These are phyloP conservation scores for Phalacrocorax pelagicus DNA, from an alignment of 2,113 vertebrate genomes.

Conservation along the genomic window DNA sequence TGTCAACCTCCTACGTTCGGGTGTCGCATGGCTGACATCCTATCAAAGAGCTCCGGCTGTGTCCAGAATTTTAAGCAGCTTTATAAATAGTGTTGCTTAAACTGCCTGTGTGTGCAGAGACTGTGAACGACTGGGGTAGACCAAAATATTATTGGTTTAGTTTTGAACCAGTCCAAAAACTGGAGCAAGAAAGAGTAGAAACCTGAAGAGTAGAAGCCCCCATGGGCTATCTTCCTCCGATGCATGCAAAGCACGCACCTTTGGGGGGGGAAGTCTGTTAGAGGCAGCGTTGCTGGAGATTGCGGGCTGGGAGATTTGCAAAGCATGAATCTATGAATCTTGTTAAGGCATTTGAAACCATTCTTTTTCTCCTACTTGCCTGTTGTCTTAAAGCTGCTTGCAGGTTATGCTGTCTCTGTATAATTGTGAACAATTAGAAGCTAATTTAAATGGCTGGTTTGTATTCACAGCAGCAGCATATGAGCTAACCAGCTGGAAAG, in stretches of 20 bases:
- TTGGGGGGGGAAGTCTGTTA: neutral
- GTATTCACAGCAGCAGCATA: slow-evolving; percentile 41
- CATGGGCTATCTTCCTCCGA: neutral
- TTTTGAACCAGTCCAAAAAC: slow-evolving; percentile 10
- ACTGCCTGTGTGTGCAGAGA: slow-evolving; percentile 9
- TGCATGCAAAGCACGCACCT: neutral
- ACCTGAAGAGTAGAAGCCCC: neutral
- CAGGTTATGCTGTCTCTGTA: slow-evolving; percentile 44
- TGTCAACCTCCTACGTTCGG: neutral
- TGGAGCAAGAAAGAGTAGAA: neutral
- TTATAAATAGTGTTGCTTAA: slow-evolving; percentile 52
- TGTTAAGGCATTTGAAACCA: neutral
- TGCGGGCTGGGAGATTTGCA: neutral
- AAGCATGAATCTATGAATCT: neutral
- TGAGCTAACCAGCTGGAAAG: slow-evolving; percentile 55
- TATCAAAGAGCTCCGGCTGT: slow-evolving; percentile 36
- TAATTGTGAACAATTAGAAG: slow-evolving; percentile 57
- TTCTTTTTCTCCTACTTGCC: neutral
- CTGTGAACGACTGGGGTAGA: slow-evolving; percentile 13
- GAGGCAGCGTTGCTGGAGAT: neutral
- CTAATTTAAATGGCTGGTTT: slow-evolving; percentile 57
- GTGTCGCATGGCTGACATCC: slow-evolving; percentile 52
- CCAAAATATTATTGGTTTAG: slow-evolving; percentile 2
- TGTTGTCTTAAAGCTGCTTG: neutral
- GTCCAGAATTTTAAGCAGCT: slow-evolving; percentile 64